Evolutionary conservation across 1,140 invertebrate species (phyloP), one percentile per base, ranked within the genome.

Genomic region (Ectropis grisescens): DNA sequence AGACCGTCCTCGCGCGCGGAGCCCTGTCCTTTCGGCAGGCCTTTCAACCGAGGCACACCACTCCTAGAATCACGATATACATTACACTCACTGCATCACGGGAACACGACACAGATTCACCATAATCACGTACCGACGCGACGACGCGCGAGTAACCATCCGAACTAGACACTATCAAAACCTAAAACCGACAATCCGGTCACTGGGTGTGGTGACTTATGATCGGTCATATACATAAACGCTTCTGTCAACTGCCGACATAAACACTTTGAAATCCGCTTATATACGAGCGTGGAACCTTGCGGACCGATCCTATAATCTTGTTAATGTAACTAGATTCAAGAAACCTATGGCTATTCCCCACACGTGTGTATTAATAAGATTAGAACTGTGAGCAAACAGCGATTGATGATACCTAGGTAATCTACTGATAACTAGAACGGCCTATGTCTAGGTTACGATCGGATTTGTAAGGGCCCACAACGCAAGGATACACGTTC

Each of bases 181-280:
- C 74, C 67, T 67, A 81, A 82, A 82, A 80, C 69, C 71, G 72
- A 82, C 75, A 79, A 81, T 81, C 80, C 80, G 75, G 71, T 75
- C 78, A 82, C 78, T 82, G 80, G 80, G 80, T 82, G 80, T 82
- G 80, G 80, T 82, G 80, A 82, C 80, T 82, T 82, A 82, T 82
- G 80, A 76, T 78, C 71, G 76, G 67, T 79, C 74, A 80, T 81
- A 81, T 82, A 82, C 70, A 80, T 82, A 82, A 79, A 82, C 70
- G 75, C 78, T 81, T 64, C 80, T 82, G 80, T 82, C 80, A 82
- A 82, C 78, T 82, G 80, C 72, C 75, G 78, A 82, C 76, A 82
- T 82, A 82, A 82, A 82, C 80, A 82, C 74, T 76, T 78, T 66
- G 78, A 78, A 82, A 79, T 81, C 78, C 76, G 75, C 71, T 80